phyloP scores from a whole-genome alignment of 2,113 vertebrate species.

The Mola mola region DNA sequence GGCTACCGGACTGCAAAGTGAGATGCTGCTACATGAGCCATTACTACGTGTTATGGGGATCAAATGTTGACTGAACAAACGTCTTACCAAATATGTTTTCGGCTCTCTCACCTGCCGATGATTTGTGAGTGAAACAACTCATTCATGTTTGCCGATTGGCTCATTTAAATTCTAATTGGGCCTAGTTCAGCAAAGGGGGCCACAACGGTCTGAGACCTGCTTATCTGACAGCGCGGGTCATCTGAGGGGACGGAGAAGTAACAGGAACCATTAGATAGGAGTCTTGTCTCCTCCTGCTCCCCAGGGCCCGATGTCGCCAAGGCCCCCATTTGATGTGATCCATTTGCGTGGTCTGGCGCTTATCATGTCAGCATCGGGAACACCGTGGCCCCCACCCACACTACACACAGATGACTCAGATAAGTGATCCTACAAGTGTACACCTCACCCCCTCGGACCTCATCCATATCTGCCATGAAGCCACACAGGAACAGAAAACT shows the following conservation, averaged over 20 bases:
- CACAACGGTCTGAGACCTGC: slow-evolving; percentile 21
- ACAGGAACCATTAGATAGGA: slow-evolving; percentile 74
- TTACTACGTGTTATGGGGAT: slow-evolving; percentile 64
- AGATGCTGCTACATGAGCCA: slow-evolving; percentile 68
- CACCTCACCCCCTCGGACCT: slow-evolving; percentile 62
- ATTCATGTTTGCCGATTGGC: slow-evolving; percentile 37
- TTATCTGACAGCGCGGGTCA: slow-evolving; percentile 70
- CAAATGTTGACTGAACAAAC: slow-evolving; percentile 68
- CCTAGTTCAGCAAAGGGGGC: slow-evolving; percentile 27
- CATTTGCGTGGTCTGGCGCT: slow-evolving; percentile 71
- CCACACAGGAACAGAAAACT: slow-evolving; percentile 78
- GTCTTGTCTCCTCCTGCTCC: slow-evolving; percentile 67
- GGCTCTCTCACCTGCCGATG: slow-evolving; percentile 40
- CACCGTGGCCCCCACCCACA: slow-evolving; percentile 73
- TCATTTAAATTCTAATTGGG: slow-evolving; percentile 63
- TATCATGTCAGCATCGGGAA: slow-evolving; percentile 74
- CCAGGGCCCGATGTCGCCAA: slow-evolving; percentile 68
- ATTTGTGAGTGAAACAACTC: slow-evolving; percentile 32
- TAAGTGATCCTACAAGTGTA: slow-evolving; percentile 61
- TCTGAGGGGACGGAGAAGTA: slow-evolving; percentile 67
- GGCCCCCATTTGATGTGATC: slow-evolving; percentile 68
- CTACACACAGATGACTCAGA: slow-evolving; percentile 79
- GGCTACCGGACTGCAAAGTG: slow-evolving; percentile 74
- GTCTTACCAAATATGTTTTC: slow-evolving; percentile 51
- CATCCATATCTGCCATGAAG: slow-evolving; percentile 67